Evolutionary conservation across 2,888 invertebrate genomes (phyloP), one percentile per base, ranked within the genome.

Genomic region (Pseudococcus jackbeardsleyi): DNA sequence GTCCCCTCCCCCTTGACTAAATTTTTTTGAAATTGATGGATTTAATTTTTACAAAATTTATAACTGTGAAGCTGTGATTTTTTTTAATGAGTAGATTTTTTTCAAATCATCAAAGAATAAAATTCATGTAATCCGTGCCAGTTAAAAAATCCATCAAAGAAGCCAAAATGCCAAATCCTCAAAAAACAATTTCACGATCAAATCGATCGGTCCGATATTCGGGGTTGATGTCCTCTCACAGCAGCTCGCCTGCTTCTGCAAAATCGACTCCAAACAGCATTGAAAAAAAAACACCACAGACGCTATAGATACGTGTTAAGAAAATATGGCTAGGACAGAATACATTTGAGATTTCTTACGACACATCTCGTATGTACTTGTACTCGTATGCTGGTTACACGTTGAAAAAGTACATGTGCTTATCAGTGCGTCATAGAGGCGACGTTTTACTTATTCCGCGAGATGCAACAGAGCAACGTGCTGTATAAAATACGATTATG

Each of bases 341-440:
- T 72, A 33, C 72, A 72, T 72, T 72, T 72, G 72, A 72, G 72
- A 72, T 72, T 72, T 72, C 72, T 82, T 82, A 19, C 79, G 79
- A 46, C 42, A 82, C 42, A 5, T 79, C 72, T 33, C 19, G 26
- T 26, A 59, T 50, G 59, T 59, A n/a, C 42, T 42, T 17, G 17
- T 59, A 59, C 59, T 0, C 0, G 19, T 59, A 59, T 3, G 26
- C 26, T 33, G 26, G 26, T 33, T 72, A 72, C 72, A 72, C 26
- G 72, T 72, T 72, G 72, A 72, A 72, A 82, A 82, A 46, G 39
- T 82, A 82, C 79, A 82, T 82, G 79, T 46, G 79, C 79, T 82
- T 82, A 82, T 82, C 79, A 82, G 79, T 82, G 79, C 79, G 79
- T 82, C 79, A 46, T 82, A 82, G 79, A 82, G 79, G 79, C 79